Evolutionary conservation across 2,113 vertebrate species (phyloP), one percentile per base, ranked within the genome.

Genomic region (Okapia johnstoni): DNA sequence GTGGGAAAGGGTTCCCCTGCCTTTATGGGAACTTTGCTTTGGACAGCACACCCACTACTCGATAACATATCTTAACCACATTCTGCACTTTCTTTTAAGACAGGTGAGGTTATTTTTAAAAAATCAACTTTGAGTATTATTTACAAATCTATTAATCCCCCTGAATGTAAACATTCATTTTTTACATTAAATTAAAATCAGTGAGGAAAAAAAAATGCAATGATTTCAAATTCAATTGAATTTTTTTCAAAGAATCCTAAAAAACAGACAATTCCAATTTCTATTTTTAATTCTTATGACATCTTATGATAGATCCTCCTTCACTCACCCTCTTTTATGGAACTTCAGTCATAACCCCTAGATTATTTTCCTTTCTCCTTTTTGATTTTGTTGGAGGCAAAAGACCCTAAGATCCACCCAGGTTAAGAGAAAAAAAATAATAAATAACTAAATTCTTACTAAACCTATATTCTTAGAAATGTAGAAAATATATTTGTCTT

Each of bases 341-440:
- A 95, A 96, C 23, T 77, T 96, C 4, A 77, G 2, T 83, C 17
- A 70, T 9, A 17, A 50, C 87, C 76, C n/a, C 58, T 52, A 83
- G 40, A 95, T 66, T 66, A 83, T 91, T 97, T 97, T 63, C 28
- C 52, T 90, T 87, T 73, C 25, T 84, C 1, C 66, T 83, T 97
- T 54, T 85, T 79, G 70, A 61, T 5, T 93, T 92, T 80, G 52
- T 94, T 88, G 2, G 6, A n/a, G 84, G 76, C 97, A 98, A 96
- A 92, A 77, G 4, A 77, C 2, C 2, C 36, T 66, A 91, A 79
- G 7, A 83, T 57, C 14, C 81, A 94, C 46, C 46, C 70, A 84
- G 0, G 4, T 94, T 4, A 83, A 55, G 13, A 36, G 21, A 52
- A 50, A 46, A 57, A 92, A n/a, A 94, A 89, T 19, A 33, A 30